phyloP scores from a whole-genome alignment of 2,113 vertebrate genomes.

The Mohoua ochrocephala region DNA sequence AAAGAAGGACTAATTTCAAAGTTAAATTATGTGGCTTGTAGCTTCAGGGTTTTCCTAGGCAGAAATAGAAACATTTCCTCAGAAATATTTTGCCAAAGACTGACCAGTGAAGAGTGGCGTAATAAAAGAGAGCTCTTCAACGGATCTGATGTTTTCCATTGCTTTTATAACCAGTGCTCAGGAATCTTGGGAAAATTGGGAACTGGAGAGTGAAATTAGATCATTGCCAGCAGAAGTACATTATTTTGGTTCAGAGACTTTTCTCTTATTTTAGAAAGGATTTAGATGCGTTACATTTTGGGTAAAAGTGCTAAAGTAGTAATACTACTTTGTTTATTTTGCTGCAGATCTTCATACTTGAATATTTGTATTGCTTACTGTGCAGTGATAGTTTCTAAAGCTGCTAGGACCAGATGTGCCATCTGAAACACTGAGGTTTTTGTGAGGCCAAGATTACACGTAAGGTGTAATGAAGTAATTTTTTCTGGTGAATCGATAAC shows the following conservation, averaged over 20 bases:
- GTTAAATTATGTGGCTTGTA: background rate
- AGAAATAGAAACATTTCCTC: background rate
- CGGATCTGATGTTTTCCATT: background rate
- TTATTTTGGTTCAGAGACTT: background rate
- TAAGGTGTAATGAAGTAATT: background rate
- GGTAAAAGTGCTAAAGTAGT: background rate
- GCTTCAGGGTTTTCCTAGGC: background rate
- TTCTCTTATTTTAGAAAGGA: background rate
- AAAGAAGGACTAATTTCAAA: background rate
- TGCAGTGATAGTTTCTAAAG: background rate
- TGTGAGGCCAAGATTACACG: background rate
- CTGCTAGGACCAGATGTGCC: background rate
- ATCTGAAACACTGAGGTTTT: background rate
- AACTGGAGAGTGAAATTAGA: background rate
- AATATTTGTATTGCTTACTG: background rate
- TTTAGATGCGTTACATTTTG: background rate
- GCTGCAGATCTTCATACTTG: background rate
- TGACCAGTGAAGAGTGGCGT: background rate
- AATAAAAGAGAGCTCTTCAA: background rate
- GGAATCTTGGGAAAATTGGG: background rate
- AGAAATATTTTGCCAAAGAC: background rate
- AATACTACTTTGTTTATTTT: background rate
- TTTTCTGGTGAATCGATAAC: background rate
- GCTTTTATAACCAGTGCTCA: background rate
- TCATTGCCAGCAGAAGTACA: background rate